Base-by-base conservation (phyloP, 1,140 invertebrate genomes). In the Chymomyza costata region DNA sequence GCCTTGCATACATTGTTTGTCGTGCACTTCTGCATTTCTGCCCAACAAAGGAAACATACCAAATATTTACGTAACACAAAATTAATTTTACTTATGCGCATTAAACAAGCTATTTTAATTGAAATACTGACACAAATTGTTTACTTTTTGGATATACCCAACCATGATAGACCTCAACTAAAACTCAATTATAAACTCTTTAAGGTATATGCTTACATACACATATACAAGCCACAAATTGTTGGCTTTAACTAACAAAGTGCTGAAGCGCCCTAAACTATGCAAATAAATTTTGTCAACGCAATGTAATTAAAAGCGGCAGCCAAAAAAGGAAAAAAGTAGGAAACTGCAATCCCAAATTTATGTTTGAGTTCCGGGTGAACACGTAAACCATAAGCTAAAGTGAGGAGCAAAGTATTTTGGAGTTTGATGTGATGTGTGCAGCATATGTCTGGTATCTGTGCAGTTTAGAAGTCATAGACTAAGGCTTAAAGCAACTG, bases 271-370 rank as follows among this genome's bases (percentile, higher is more conserved):
- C 17, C 35, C 18, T 10, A 52, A 61, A 60, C 62, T 67, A 56
- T 61, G 62, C 43, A 56, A 65, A 56, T 61, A 67, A 64, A 64
- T 64, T n/a, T 64, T 64, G 61, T 64, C 57, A 60, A 60, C 57
- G 57, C 46, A 46, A 34, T 57, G 61, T 64, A 60, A 64, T 60
- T 64, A 59, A 66, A 66, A 66, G 55, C 54, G 60, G 49, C 46
- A 18, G 39, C 25, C n/a, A 10, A 15, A 34, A 25, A 34, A 28
- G 2, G 11, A 16, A 16, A 16, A 17, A 35, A 44, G 31, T n/a
- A n/a, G n/a, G n/a, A n/a, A n/a, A n/a, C n/a, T n/a, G n/a, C n/a
- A n/a, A n/a, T n/a, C 39, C 16, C 18, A 11, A 31, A 41, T 18
- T 50, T 41, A 19, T 38, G 37, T 38, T 10, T 40, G 21, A 28